Percentiles rank a stretch among this genome's conserved stretches.
phyloP scores from a whole-genome alignment of 2,797 vertebrate genomes.

The Apogon hyalosoma region DNA sequence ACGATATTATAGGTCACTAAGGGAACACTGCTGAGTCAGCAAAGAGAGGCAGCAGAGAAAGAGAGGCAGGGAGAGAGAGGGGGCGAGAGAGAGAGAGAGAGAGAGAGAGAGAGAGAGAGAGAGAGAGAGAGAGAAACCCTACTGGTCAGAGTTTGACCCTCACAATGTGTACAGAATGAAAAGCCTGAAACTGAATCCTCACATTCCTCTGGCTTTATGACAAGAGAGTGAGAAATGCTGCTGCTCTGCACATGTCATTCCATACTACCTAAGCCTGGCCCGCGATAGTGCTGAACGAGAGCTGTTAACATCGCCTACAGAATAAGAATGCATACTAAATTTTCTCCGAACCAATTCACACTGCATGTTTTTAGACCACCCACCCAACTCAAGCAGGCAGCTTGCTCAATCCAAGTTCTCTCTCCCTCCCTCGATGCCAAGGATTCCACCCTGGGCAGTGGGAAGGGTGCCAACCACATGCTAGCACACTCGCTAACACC shows the following conservation, averaged over 20 bases:
- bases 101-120: slow-evolving; percentile 3
- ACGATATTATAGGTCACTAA: slow-evolving; percentile 67
- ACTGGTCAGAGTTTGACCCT: slow-evolving; percentile 71
- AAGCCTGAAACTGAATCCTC: slow-evolving; percentile 71
- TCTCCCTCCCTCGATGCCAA: slow-evolving; percentile 75
- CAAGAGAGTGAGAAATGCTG: slow-evolving; percentile 67
- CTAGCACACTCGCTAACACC: slow-evolving; percentile 60
- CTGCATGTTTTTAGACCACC: slow-evolving; percentile 71
- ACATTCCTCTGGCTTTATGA: slow-evolving; percentile 77
- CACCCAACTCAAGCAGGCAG: slow-evolving; percentile 67
- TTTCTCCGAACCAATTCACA: slow-evolving; percentile 47
- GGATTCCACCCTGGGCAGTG: slow-evolving; percentile 80
- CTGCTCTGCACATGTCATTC: slow-evolving; percentile 59
- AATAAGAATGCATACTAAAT: slow-evolving; percentile 27
- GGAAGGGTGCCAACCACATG: slow-evolving; percentile 81
- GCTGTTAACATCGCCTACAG: slow-evolving; percentile 28
- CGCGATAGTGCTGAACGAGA: slow-evolving; percentile 5
- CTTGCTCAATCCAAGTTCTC: slow-evolving; percentile 72
- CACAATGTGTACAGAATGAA: slow-evolving; percentile 67
- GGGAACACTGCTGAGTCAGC: slow-evolving; percentile 75
- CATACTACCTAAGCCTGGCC: slow-evolving; percentile 43
- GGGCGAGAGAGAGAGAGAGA: slow-evolving; percentile 13
- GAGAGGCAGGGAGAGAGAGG: slow-evolving; percentile 6
- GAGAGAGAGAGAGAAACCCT: slow-evolving; percentile 36
- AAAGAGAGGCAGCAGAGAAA: slow-evolving; percentile 9